These are phyloP conservation scores for Amblyopsis rosae DNA, from an alignment of 2,113 vertebrate species.

Conservation along the genomic window DNA sequence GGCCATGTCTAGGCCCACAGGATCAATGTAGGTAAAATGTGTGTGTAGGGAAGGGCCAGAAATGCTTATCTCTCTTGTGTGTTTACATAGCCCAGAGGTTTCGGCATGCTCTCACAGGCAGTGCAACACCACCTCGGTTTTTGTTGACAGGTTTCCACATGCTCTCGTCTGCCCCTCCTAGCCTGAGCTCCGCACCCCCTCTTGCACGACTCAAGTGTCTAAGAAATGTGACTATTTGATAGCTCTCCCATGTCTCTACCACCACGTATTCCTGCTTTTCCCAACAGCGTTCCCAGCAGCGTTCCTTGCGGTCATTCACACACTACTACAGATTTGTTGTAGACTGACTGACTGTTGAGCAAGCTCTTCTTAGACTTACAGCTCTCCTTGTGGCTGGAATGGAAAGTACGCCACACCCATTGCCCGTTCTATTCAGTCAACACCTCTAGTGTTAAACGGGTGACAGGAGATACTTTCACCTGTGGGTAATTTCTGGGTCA, in stretches of 20 bases:
- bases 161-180: slow-evolving; percentile 32
- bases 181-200: not conserved
- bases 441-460: not conserved
- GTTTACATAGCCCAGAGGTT: slow-evolving; percentile 61
- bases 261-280: not conserved
- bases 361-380: slow-evolving; percentile 5
- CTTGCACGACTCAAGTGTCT: not conserved
- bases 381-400: slow-evolving; percentile 44
- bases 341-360: not conserved
- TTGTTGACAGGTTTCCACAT: slow-evolving; percentile 66
- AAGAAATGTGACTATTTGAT: not conserved
- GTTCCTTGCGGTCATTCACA: not conserved
- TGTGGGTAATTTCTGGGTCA: not conserved
- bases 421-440: not conserved
- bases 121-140: slow-evolving; percentile 34
- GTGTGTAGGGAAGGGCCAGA: not conserved
- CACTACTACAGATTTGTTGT: slow-evolving; percentile 7
- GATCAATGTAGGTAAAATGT: not conserved
- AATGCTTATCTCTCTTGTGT: slow-evolving; percentile 7
- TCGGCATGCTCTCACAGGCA: slow-evolving; percentile 55
- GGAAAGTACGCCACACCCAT: slow-evolving; percentile 49
- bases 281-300: not conserved
- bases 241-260: not conserved
- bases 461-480: not conserved
- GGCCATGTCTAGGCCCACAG: not conserved